phyloP scores from a whole-genome alignment of 2,888 invertebrate genomes.

The Keiferia lycopersicella region DNA sequence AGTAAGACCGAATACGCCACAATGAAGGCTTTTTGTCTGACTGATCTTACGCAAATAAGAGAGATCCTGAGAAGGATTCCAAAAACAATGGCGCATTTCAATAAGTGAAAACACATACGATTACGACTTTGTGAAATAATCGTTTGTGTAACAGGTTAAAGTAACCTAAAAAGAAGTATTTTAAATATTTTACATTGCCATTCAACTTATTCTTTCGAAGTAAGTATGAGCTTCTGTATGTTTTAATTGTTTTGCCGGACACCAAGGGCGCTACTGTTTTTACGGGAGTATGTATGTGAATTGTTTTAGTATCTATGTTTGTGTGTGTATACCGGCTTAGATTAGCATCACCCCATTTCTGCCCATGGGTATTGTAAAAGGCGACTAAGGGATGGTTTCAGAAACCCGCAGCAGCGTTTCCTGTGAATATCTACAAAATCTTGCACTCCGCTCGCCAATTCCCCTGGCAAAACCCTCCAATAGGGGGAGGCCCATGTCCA shows the following conservation, averaged over 20 bases:
- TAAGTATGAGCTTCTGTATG: neutral
- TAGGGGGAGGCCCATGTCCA: no score
- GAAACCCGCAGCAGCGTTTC: no score
- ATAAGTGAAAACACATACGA: conserved; percentile 1
- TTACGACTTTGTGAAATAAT: neutral
- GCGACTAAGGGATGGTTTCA: no score
- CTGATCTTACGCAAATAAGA: neutral
- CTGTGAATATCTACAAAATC: no score
- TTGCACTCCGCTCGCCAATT: no score
- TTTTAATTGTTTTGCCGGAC: no score
- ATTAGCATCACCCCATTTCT: no score
- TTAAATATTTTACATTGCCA: conserved; percentile 1
- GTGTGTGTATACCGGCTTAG: neutral
- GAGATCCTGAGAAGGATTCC: neutral
- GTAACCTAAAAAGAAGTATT: neutral
- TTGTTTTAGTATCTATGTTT: neutral
- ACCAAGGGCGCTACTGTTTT: no score
- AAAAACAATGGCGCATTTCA: neutral
- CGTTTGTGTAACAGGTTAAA: neutral
- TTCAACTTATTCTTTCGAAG: neutral
- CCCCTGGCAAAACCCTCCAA: no score
- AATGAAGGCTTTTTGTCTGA: neutral
- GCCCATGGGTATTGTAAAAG: no score
- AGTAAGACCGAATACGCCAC: no score
- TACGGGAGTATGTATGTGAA: no score